These are phyloP conservation scores for Microcebus jonahi DNA, from an alignment of 2,113 vertebrate species.

Conservation along the genomic window DNA sequence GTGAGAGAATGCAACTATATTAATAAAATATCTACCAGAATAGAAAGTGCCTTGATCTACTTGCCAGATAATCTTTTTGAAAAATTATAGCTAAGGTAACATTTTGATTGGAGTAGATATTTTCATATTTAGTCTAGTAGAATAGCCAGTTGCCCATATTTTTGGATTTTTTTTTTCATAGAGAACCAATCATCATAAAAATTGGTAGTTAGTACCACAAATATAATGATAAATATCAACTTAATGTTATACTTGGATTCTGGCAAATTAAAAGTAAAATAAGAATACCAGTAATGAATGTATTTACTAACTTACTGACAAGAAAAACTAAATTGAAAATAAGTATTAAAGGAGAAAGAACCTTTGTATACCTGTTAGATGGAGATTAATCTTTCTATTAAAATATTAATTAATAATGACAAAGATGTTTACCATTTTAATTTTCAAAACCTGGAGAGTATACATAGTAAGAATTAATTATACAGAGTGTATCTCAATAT, in stretches of 20 bases:
- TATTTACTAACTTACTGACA: not conserved
- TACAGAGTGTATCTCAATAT: not conserved
- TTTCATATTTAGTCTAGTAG: not conserved
- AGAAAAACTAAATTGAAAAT: not conserved
- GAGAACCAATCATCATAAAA: not conserved
- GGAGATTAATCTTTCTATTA: not conserved
- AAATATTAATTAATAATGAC: not conserved
- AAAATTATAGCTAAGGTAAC: not conserved
- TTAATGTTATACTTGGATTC: not conserved
- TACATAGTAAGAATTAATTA: too few relatives aligned
- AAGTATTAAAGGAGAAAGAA: not conserved
- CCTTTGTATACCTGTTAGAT: not conserved
- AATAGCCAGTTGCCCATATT: not conserved
- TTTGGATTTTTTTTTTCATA: not conserved
- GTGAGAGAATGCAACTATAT: not conserved
- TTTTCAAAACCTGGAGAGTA: not conserved
- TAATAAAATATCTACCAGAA: not conserved
- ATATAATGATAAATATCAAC: not conserved
- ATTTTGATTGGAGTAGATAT: not conserved
- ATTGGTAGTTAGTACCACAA: not conserved
- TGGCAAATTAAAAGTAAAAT: not conserved
- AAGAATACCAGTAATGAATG: not conserved
- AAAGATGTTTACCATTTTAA: not conserved
- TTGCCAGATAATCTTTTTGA: not conserved
- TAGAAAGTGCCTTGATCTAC: not conserved